Percentiles rank a stretch among this genome's conserved stretches.
Evolutionary conservation across 2,888 invertebrate species (phyloP).

Genomic region (Glyphotaelius pellucidus): DNA sequence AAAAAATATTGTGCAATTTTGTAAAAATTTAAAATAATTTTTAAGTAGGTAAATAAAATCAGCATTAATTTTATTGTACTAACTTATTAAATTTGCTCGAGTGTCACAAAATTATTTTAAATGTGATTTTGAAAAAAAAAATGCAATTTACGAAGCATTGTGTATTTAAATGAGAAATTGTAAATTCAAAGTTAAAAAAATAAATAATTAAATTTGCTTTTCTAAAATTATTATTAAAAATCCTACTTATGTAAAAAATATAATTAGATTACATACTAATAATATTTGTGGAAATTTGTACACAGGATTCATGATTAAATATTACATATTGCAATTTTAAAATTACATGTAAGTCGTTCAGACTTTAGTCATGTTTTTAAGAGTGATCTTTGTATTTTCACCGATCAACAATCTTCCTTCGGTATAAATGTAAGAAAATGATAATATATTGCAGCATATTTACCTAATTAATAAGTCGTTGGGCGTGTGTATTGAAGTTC

Average conservation of each 20-base stretch:
- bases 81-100: background rate
- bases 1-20: constrained; percentile 2
- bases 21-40: background rate
- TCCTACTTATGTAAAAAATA: constrained; percentile 2
- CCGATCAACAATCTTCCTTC: background rate
- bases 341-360: background rate
- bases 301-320: background rate
- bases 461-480: constrained; percentile 85
- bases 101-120: background rate
- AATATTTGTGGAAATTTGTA: constrained; percentile 4
- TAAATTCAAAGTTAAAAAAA: background rate
- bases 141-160: constrained; percentile 13
- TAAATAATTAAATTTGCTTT: background rate
- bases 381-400: background rate
- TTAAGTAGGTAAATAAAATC: constrained; percentile 9
- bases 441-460: background rate
- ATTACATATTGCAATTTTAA: background rate
- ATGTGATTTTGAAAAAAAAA: background rate
- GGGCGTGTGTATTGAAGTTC: constrained; percentile 81
- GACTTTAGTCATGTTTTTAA: background rate
- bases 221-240: background rate
- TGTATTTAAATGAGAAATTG: background rate
- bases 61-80: background rate
- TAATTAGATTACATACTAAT: constrained; percentile 1
- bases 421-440: background rate